These are phyloP conservation scores for Tetramorium alpestre DNA, from an alignment of 1,140 invertebrate genomes.

Conservation along the genomic window DNA sequence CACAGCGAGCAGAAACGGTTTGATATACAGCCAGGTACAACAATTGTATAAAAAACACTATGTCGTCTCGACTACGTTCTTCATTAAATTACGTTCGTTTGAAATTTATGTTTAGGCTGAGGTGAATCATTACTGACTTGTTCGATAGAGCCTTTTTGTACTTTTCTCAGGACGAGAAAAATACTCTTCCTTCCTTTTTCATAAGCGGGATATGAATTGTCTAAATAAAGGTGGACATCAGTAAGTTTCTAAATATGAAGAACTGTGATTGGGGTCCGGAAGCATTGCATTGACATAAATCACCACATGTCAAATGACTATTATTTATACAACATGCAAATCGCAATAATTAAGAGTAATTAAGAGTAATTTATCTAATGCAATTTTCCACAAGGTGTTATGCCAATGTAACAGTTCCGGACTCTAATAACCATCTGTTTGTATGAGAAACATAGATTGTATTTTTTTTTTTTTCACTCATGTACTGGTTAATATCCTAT, in stretches of 20 bases:
- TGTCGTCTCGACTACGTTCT: conserved; percentile 25
- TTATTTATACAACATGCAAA: not conserved
- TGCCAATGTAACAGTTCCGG: conserved; percentile 64
- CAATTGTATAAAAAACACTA: conserved; percentile 64
- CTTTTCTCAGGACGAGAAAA: conserved; percentile 20
- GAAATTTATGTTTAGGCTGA: conserved; percentile 45
- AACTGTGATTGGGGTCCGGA: conserved; percentile 61
- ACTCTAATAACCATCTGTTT: conserved; percentile 69
- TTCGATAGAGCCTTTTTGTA: conserved; percentile 31
- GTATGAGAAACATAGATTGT: conserved; percentile 74
- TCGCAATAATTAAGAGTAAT: not conserved
- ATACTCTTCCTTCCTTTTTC: not conserved
- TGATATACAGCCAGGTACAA: conserved; percentile 65
- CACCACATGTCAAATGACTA: conserved; percentile 6
- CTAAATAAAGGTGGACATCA: conserved; percentile 46
- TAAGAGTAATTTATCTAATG: not conserved
- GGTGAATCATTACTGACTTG: conserved; percentile 2
- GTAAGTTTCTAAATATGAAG: conserved; percentile 47
- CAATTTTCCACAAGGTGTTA: conserved; percentile 19
- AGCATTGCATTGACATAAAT: conserved; percentile 49
- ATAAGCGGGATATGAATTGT: conserved; percentile 16
- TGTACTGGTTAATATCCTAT: conserved; percentile 64
- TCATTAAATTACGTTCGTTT: conserved; percentile 45
- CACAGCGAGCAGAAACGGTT: conserved; percentile 49
- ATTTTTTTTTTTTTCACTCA: conserved; percentile 69